A percentile compares a stretch with the other conserved stretches of the same genome.
phyloP scores from a whole-genome alignment of 2,113 vertebrate genomes.

The Crotophaga sulcirostris region DNA sequence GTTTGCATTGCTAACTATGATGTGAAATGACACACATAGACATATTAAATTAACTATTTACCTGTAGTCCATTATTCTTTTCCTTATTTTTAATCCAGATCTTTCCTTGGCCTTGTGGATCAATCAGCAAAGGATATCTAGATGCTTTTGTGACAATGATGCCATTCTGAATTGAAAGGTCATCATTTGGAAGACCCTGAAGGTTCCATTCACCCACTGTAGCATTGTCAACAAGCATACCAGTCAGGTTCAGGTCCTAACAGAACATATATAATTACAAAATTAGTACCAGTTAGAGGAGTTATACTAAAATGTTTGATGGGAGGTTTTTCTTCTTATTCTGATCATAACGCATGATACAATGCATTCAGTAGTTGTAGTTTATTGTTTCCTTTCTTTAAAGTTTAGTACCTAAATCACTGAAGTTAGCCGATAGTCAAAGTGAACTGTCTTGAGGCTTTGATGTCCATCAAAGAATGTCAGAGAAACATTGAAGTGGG shows the following conservation, averaged over 20 bases:
- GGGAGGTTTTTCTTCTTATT: not conserved
- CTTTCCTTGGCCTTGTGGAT: constrained; percentile 88
- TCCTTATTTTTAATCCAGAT: constrained; percentile 87
- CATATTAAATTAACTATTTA: constrained; percentile 8
- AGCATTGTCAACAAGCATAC: constrained; percentile 82
- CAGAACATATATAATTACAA: not conserved
- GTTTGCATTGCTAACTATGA: not conserved
- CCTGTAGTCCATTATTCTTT: constrained; percentile 80
- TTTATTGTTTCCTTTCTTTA: not conserved
- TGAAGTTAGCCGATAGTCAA: not conserved
- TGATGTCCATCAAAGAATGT: not conserved
- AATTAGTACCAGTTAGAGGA: not conserved
- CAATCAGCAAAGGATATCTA: constrained; percentile 84
- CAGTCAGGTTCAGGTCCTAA: constrained; percentile 81
- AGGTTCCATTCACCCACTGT: constrained; percentile 85
- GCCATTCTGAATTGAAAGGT: constrained; percentile 87
- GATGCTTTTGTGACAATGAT: constrained; percentile 86
- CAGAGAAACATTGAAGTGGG: not conserved
- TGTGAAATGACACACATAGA: not conserved
- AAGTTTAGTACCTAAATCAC: not conserved
- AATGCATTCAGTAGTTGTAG: not conserved
- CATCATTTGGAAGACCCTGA: constrained; percentile 84
- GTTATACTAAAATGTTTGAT: not conserved
- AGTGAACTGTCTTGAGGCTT: not conserved
- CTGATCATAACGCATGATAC: not conserved